Evolutionary conservation across 23 tunicate species (phyloP).

Genomic region (Oikopleura vanhoeffeni): DNA sequence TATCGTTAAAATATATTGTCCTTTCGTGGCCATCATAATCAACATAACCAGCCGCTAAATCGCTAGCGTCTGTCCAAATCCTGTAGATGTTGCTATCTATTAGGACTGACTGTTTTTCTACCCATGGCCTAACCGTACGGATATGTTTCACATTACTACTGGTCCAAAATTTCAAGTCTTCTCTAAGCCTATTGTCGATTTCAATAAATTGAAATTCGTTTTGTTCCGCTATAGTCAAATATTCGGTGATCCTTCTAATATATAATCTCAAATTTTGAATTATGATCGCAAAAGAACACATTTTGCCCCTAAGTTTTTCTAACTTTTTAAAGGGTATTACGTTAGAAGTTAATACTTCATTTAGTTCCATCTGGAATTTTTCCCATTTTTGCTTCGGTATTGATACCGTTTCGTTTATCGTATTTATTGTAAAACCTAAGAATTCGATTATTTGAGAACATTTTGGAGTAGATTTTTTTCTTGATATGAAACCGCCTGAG

Average conservation of each 20-base stretch:
- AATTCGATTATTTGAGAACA: neutral
- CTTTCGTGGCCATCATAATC: neutral
- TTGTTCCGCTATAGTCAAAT: neutral
- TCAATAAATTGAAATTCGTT: neutral
- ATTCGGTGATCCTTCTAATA: neutral
- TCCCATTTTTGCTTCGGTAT: neutral
- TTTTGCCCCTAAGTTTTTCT: neutral
- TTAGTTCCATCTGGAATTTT: neutral
- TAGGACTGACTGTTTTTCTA: neutral
- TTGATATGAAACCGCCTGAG: neutral
- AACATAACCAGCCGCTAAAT: neutral
- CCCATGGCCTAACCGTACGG: neutral
- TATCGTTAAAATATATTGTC: neutral
- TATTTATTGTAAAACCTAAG: neutral
- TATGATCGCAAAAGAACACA: neutral
- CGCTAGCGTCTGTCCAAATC: neutral
- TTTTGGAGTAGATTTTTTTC: neutral
- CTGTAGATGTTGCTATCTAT: neutral
- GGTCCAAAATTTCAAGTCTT: neutral
- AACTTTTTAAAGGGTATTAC: neutral
- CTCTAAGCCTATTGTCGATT: neutral
- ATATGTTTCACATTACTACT: neutral
- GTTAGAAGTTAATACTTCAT: neutral
- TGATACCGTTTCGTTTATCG: neutral
- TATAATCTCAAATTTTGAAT: neutral